Evolutionary conservation across 2,888 invertebrate genomes (phyloP).

Genomic region (Hyles lineata): DNA sequence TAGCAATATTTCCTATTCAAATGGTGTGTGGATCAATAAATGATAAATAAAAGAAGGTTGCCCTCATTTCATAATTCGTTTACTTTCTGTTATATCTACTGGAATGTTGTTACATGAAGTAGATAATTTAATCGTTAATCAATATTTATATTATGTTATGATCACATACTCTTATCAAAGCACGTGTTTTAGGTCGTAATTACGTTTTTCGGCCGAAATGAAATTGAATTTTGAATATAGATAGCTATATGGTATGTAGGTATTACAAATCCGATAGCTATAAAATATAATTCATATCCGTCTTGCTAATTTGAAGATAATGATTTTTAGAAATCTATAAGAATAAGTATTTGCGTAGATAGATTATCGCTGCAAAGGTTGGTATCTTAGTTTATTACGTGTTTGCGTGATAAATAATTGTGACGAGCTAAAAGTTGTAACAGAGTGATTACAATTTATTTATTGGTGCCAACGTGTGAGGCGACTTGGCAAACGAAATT

Average conservation of each 20-base stretch:
- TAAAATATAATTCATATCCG: neutral
- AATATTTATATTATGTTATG: neutral
- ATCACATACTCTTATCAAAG: neutral
- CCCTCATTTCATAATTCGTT: neutral
- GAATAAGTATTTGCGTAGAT: neutral
- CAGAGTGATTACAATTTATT: no score
- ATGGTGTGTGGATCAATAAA: no score
- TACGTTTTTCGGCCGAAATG: neutral
- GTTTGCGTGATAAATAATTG: neutral
- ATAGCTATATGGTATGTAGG: neutral
- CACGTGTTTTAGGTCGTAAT: neutral
- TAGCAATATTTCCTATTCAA: no score
- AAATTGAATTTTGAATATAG: neutral
- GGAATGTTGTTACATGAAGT: neutral
- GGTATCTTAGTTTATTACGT: neutral
- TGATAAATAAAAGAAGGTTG: no score
- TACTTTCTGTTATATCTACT: constrained; percentile 3
- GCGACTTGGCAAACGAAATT: no score
- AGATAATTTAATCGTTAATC: constrained; percentile 3
- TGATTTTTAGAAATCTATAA: neutral
- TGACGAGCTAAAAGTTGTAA: neutral
- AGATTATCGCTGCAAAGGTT: neutral
- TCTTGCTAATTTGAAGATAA: neutral
- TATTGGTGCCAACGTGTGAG: no score
- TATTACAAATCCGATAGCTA: neutral